These are phyloP conservation scores for Drosophila trapezifrons DNA, from an alignment of 1,140 invertebrate species.

Conservation along the genomic window DNA sequence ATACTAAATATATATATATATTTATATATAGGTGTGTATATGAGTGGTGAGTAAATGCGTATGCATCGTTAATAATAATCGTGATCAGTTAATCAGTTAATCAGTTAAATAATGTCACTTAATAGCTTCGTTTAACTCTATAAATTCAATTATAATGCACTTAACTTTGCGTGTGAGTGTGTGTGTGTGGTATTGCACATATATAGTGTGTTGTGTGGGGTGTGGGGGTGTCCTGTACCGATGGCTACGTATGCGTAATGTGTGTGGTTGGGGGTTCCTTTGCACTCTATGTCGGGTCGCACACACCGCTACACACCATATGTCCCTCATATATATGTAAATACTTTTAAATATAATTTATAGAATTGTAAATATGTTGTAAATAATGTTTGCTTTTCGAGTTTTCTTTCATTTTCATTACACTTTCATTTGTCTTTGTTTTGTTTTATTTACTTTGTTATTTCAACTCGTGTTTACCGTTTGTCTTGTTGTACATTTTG, in stretches of 20 bases:
- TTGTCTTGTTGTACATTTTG: constrained; percentile 57
- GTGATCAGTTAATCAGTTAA: constrained; percentile 68
- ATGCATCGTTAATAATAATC: constrained; percentile 70
- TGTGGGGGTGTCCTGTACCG: constrained; percentile 29
- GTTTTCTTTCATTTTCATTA: constrained; percentile 43
- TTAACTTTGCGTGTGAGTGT: constrained; percentile 70
- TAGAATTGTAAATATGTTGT: constrained; percentile 67
- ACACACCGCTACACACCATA: constrained; percentile 40
- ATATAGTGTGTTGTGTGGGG: constrained; percentile 11
- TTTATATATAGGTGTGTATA: constrained; percentile 64
- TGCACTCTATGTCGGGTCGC: constrained; percentile 40
- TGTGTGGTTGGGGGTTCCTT: constrained; percentile 20
- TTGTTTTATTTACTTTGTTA: constrained; percentile 43
- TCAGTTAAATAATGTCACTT: constrained; percentile 73
- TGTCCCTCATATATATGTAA: constrained; percentile 57
- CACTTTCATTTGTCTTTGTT: constrained; percentile 12
- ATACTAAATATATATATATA: constrained; percentile 37
- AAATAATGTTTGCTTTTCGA: constrained; percentile 62
- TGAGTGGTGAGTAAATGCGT: constrained; percentile 76
- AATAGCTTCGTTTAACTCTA: constrained; percentile 76
- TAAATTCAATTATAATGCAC: constrained; percentile 83
- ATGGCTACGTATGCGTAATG: constrained; percentile 40
- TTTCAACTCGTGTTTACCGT: constrained; percentile 52
- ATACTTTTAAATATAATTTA: constrained; percentile 66
- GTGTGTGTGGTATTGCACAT: constrained; percentile 49